Percentiles rank a stretch among this genome's conserved stretches.
Evolutionary conservation across 1,140 invertebrate genomes (phyloP).

Genomic region (Asbolus verrucosus): DNA sequence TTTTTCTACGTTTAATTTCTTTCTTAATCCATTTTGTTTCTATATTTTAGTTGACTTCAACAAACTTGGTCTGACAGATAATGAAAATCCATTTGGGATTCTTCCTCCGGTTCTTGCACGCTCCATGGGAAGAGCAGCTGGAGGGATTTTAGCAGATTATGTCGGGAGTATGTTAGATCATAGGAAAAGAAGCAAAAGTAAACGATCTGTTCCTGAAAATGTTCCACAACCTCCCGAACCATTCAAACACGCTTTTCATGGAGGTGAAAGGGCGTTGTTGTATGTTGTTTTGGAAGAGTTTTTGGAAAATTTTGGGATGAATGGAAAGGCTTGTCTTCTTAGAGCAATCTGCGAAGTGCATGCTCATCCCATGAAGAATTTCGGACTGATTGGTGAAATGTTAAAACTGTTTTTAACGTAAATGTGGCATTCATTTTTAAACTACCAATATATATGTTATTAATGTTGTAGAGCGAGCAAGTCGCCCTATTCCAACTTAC

Average conservation of each 20-base stretch:
- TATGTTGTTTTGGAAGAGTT: slow-evolving; percentile 83
- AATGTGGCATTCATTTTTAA: slow-evolving; percentile 61
- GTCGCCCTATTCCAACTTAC: slow-evolving; percentile 78
- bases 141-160: slow-evolving; percentile 73
- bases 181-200: slow-evolving; percentile 67
- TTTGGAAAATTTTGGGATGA: slow-evolving; percentile 79
- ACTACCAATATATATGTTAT: background rate
- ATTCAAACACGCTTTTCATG: slow-evolving; percentile 72
- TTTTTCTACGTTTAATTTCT: slow-evolving; percentile 56
- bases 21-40: too few relatives aligned
- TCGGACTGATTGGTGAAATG: slow-evolving; percentile 83
- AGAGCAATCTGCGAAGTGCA: slow-evolving; percentile 89
- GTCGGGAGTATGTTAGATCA: slow-evolving; percentile 77
- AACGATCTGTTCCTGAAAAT: slow-evolving; percentile 66
- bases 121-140: slow-evolving; percentile 78
- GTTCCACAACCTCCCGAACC: slow-evolving; percentile 57
- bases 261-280: slow-evolving; percentile 81
- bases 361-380: slow-evolving; percentile 80
- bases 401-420: slow-evolving; percentile 85
- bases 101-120: slow-evolving; percentile 77
- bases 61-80: slow-evolving; percentile 84
- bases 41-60: slow-evolving; percentile 92
- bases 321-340: slow-evolving; percentile 84
- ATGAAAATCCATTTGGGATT: slow-evolving; percentile 86
- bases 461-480: slow-evolving; percentile 76